These are phyloP conservation scores for Spisula solida DNA, from an alignment of 2,888 invertebrate species.

Conservation along the genomic window DNA sequence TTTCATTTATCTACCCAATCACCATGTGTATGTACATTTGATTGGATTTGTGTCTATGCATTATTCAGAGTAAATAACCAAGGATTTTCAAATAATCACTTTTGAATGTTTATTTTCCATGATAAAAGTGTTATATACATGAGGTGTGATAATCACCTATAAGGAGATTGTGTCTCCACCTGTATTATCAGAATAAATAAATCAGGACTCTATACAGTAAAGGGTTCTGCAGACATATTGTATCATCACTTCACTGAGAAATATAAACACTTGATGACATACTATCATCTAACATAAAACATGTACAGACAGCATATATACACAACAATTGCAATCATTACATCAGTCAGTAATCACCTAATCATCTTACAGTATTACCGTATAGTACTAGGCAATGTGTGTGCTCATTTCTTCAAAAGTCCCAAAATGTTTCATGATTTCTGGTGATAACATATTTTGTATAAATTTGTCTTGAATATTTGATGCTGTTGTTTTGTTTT, in stretches of 20 bases:
- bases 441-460: conserved; percentile 3
- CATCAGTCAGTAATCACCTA: background rate
- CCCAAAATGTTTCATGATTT: background rate
- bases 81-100: too few species aligned
- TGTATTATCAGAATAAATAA: background rate
- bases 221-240: too few species aligned
- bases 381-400: background rate
- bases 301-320: background rate
- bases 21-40: too few species aligned
- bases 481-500: background rate
- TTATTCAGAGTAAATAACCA: too few species aligned
- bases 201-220: too few species aligned
- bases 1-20: too few species aligned
- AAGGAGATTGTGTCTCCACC: background rate
- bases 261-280: too few species aligned
- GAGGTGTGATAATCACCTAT: background rate
- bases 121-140: too few species aligned
- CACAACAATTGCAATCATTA: background rate
- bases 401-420: background rate
- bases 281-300: background rate
- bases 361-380: background rate
- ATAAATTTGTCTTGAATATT: background rate
- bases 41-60: too few species aligned
- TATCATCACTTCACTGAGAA: too few species aligned
- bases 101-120: too few species aligned